Base-by-base conservation (phyloP, 2,113 vertebrate species). In the Neomonachus schauinslandi region DNA sequence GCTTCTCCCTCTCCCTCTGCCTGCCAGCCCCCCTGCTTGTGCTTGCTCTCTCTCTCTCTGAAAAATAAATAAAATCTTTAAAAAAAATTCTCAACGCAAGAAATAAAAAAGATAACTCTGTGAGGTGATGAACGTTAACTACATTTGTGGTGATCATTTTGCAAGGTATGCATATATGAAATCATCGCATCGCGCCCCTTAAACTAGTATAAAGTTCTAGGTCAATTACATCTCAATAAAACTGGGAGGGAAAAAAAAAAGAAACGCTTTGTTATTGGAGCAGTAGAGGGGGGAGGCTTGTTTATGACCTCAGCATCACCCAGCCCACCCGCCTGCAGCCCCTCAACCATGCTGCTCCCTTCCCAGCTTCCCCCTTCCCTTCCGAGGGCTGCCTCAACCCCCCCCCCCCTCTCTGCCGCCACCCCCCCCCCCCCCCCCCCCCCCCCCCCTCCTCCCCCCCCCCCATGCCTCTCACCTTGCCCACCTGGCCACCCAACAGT, bases 201-300 rank as follows among this genome's bases (percentile, higher is more conserved):
- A 11, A 22, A 13, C 63, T 3, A 26, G 53, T 7, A 39, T 24
- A 33, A 42, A 12, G 28, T 33, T 51, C 1, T 13, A n/a, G 18
- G 13, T 36, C 12, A 15, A 14, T 39, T 74, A 53, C 24, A 55
- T 26, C 46, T 42, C 72, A 65, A 18, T 77, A 55, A 67, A 67
- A 42, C 5, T 15, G 26, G n/a, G 42, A 31, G 14, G 7, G 36
- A 6, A 16, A 5, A 1, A 1, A 0, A 10, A 39, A 63, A n/a
- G 24, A 19, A 63, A 36, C 7, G 19, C 51, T 19, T 5, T 33
- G 16, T 7, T 53, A 19, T 18, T 42, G 39, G 39, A 49, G 57
- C 82, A 15, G 63, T 67, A 28, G 26, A 1, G 24, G 24, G 79
- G 69, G 59, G 61, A 63, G 61, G 71, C 19, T 5, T 26, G 21